Base-by-base conservation (phyloP, 1,140 invertebrate species). In the Ceratitis capitata region DNA sequence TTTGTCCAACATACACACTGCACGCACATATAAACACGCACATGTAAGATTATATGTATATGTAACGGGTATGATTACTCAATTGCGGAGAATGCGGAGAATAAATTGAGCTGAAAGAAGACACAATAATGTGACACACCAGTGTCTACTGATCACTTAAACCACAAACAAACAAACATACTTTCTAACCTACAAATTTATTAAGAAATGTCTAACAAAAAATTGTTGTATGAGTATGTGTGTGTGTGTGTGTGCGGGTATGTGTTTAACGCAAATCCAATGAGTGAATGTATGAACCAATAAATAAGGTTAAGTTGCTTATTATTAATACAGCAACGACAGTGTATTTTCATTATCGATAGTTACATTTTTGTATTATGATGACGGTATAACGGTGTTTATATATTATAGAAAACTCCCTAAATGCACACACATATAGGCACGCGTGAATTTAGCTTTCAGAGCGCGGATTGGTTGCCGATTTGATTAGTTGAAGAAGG, bases 311-410 rank as follows among this genome's bases (percentile, higher is more conserved):
- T 23, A 78, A n/a, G 32, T n/a, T 35, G 6, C 32, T 23, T 47
- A 74, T 39, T 19, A 26, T 29, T 42, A 19, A 9, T 45, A 78
- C 12, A 10, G 42, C 39, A 42, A 78, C 19, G 19, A 78, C 23
- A 42, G 69, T 3, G 39, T 10, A 45, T 23, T 16, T 19, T 45
- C 69, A 78, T 78, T n/a, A n/a, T 56, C 42, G 69, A 78, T 26
- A 35, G 69, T 45, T 26, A 42, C 69, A 16, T 45, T 78, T 9
- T 32, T 78, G n/a, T 23, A 42, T 23, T 78, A 45, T 42, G 69
- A 78, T 78, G 69, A 47, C 42, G 45, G 14, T 78, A 78, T 78
- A 39, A 78, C 69, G 69, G 35, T 78, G 26, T 47, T 47, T 26
- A 78, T 39, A 45, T 45, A 42, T 78, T 26, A 78, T 23, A n/a